These are phyloP conservation scores for Drosophila pandora DNA, from an alignment of 1,140 invertebrate genomes.

Conservation along the genomic window DNA sequence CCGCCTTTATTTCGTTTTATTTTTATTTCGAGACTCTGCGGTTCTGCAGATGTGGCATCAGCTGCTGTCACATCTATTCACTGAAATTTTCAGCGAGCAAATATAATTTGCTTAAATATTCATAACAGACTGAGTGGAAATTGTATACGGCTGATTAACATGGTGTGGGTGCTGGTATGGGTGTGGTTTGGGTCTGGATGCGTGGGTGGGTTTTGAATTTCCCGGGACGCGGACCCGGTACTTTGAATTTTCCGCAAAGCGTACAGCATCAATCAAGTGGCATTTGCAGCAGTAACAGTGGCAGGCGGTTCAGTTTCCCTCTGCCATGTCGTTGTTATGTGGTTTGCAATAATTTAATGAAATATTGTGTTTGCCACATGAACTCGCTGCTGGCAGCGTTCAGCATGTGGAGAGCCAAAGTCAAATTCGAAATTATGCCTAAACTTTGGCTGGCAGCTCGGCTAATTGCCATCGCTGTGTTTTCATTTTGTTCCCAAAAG, in stretches of 20 bases:
- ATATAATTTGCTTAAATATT: conserved; percentile 77
- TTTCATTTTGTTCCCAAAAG: conserved; percentile 39
- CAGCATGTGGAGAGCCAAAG: conserved; percentile 16
- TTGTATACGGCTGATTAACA: conserved; percentile 69
- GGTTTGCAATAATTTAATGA: conserved; percentile 70
- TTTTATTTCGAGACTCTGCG: not conserved
- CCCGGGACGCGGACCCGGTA: not conserved
- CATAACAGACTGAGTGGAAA: conserved; percentile 64
- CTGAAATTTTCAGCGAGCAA: conserved; percentile 51
- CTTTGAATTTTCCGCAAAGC: conserved; percentile 24
- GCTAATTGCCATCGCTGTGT: conserved; percentile 55
- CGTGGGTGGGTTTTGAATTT: not conserved
- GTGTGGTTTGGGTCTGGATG: conserved; percentile 4
- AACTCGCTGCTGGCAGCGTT: conserved; percentile 12
- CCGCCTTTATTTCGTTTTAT: not conserved
- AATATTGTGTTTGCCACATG: conserved; percentile 69
- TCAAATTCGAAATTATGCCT: conserved; percentile 65
- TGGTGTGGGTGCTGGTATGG: not conserved
- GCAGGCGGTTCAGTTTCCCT: conserved; percentile 4
- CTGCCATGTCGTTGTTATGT: conserved; percentile 19
- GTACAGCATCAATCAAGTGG: conserved; percentile 65
- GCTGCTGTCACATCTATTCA: conserved; percentile 65
- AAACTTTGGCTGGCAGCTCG: conserved; percentile 52
- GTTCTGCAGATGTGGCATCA: conserved; percentile 11
- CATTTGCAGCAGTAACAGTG: conserved; percentile 42